Evolutionary conservation across 1,140 invertebrate genomes (phyloP), one percentile per base, ranked within the genome.

Genomic region (Meteorus sp.): DNA sequence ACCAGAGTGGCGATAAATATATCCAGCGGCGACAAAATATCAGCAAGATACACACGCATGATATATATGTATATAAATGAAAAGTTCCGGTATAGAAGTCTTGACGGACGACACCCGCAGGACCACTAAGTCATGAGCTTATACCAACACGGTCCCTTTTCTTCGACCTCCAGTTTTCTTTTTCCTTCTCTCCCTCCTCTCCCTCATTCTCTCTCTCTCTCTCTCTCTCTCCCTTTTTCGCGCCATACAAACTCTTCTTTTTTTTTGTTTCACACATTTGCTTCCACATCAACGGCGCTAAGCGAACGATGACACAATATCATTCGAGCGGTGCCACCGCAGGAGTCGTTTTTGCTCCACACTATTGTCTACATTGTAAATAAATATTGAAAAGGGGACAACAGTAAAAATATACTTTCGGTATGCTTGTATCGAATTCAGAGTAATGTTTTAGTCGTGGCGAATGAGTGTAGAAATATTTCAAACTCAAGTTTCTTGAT

Each of bases 31-130:
- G 68, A 72, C 71, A 73, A 73, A 73, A 69, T 73, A 73, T 71
- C 67, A n/a, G 60, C 55, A 56, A 66, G 70, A 69, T 71, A 71
- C 48, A 57, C 60, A 63, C 39, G 31, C n/a, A n/a, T n/a, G n/a
- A n/a, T n/a, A n/a, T n/a, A n/a, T n/a, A n/a, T n/a, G n/a, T n/a
- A n/a, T n/a, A n/a, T n/a, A n/a, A n/a, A 66, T 60, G 22, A 70
- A 73, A 69, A 65, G 68, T 62, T 60, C 59, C 59, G 62, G 41
- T 8, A 50, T 35, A 62, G 35, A 57, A 62, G 63, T n/a, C 48
- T 67, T 73, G 71, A 77, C 67, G 65, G 63, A 77, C 70, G 73
- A 63, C 74, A 73, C 75, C 75, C 76, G 29, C 62, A 76, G 76
- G 76, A 75, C 66, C 67, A 76, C 73, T 78, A 78, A 78, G 75